Evolutionary conservation across 2,888 invertebrate genomes (phyloP).

Genomic region (Polyploca ridens): DNA sequence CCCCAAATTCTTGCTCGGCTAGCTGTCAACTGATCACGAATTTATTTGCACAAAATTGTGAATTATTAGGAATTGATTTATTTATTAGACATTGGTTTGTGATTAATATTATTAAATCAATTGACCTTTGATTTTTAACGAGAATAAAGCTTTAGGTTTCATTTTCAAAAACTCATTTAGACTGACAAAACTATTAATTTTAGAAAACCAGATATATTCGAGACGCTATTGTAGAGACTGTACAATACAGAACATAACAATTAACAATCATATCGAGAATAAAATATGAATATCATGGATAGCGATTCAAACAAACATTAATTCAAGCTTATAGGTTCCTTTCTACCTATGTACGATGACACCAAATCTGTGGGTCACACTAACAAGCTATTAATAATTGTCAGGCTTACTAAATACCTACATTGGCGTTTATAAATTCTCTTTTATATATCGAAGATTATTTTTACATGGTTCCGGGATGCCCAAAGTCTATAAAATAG

Average conservation of each 20-base stretch:
- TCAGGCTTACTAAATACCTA: background rate
- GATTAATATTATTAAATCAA: background rate
- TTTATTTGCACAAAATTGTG: background rate
- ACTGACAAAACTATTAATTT: background rate
- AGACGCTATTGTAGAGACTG: background rate
- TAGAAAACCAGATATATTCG: background rate
- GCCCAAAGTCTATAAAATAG: constrained; percentile 4
- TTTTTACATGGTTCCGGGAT: constrained; percentile 11
- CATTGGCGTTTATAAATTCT: background rate
- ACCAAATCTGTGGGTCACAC: background rate
- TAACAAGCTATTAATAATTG: background rate
- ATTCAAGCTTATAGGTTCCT: background rate
- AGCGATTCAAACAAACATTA: background rate
- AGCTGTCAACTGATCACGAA: background rate
- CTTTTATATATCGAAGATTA: background rate
- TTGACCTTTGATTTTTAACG: background rate
- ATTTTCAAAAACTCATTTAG: background rate
- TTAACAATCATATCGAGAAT: too few relatives aligned
- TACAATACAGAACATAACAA: too few relatives aligned
- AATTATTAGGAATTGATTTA: background rate
- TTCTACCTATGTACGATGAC: background rate
- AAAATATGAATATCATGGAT: background rate
- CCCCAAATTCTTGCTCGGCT: background rate
- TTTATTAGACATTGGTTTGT: background rate
- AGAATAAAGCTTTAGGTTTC: background rate